Evolutionary conservation across 2,888 invertebrate species (phyloP).

Genomic region (Leptinotarsa tumamoca): DNA sequence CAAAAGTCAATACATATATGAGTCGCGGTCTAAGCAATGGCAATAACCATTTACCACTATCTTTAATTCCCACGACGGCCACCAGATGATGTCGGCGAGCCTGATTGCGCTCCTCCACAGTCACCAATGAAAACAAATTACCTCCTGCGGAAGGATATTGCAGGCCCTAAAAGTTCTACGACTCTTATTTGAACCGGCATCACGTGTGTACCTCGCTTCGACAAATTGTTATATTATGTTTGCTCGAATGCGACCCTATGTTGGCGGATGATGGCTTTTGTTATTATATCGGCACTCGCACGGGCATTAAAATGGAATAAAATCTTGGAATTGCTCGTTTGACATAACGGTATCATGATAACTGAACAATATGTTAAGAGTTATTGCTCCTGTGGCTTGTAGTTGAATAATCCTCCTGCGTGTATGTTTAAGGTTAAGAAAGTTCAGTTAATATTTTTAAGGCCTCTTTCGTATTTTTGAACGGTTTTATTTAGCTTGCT

Average conservation of each 20-base stretch:
- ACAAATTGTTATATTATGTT: constrained; percentile 61
- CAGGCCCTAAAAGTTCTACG: constrained; percentile 58
- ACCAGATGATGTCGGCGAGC: constrained; percentile 62
- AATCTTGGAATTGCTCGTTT: background rate
- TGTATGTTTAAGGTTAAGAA: background rate
- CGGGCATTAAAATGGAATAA: constrained; percentile 30
- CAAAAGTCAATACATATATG: constrained; percentile 64
- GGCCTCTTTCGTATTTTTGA: no score
- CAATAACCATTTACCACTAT: constrained; percentile 66
- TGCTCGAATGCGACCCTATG: constrained; percentile 46
- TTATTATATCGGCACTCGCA: constrained; percentile 22
- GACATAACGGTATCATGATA: constrained; percentile 10
- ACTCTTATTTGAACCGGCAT: constrained; percentile 39
- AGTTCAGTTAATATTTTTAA: no score
- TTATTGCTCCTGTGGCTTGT: background rate
- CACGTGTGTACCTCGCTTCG: constrained; percentile 35
- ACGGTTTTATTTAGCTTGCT: no score
- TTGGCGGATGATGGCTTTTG: constrained; percentile 27
- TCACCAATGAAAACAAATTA: constrained; percentile 65
- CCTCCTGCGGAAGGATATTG: constrained; percentile 64
- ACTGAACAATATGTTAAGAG: background rate
- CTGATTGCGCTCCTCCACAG: constrained; percentile 56
- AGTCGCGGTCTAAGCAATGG: constrained; percentile 48
- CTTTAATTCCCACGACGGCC: constrained; percentile 63
- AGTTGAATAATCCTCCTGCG: background rate